A percentile compares a stretch with the other conserved stretches of the same genome.
phyloP scores from a whole-genome alignment of 2,888 invertebrate genomes.

The Acrobasis suavella region DNA sequence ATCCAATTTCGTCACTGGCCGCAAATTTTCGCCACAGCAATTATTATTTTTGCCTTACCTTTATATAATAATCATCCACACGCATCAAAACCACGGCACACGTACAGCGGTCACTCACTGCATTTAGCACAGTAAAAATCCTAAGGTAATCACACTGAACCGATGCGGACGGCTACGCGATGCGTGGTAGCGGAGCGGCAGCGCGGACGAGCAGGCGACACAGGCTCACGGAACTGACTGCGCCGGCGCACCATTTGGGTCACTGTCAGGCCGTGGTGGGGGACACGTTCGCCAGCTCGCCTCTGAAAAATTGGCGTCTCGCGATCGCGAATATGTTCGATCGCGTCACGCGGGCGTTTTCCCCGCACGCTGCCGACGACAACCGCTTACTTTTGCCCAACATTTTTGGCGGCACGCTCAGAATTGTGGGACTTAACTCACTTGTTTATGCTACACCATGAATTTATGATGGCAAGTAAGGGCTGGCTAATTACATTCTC shows the following conservation, averaged over 20 bases:
- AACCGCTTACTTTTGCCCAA: slow-evolving; percentile 47
- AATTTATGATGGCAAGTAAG: not conserved
- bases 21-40: slow-evolving; percentile 29
- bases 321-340: slow-evolving; percentile 76
- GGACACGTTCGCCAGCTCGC: slow-evolving; percentile 68
- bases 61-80: slow-evolving; percentile 50
- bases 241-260: slow-evolving; percentile 80
- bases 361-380: slow-evolving; percentile 49
- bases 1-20: slow-evolving; percentile 37
- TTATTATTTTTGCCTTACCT: slow-evolving; percentile 57
- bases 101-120: slow-evolving; percentile 64
- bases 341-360: slow-evolving; percentile 72
- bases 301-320: slow-evolving; percentile 77
- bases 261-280: slow-evolving; percentile 79
- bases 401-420: slow-evolving; percentile 49
- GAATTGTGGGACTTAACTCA: slow-evolving; percentile 38
- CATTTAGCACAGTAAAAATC: slow-evolving; percentile 70
- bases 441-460: slow-evolving; percentile 30
- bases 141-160: slow-evolving; percentile 68
- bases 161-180: slow-evolving; percentile 51
- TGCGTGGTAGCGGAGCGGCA: slow-evolving; percentile 34
- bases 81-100: slow-evolving; percentile 42
- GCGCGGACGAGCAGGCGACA: slow-evolving; percentile 45
- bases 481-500: not conserved
- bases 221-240: slow-evolving; percentile 79